A percentile compares a stretch with the other conserved stretches of the same genome.
Evolutionary conservation across 2,113 vertebrate species (phyloP).

Genomic region (Dicrurus megarhynchus): DNA sequence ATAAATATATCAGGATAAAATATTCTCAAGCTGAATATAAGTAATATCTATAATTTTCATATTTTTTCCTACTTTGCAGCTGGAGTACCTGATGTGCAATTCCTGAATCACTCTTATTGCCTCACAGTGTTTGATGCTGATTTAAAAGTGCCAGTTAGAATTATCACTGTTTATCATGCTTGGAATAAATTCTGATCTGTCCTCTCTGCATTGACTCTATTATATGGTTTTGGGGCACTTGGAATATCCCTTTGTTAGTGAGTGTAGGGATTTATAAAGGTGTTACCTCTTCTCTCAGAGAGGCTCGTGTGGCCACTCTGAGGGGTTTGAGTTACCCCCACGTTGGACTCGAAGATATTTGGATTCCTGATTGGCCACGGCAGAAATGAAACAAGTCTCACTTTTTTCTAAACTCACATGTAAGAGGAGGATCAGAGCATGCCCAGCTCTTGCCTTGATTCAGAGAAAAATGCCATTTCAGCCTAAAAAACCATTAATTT

Average conservation of each 20-base stretch:
- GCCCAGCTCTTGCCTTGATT: not conserved
- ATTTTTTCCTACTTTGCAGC: not conserved
- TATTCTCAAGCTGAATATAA: not conserved
- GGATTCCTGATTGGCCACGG: not conserved
- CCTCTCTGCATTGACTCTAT: not conserved
- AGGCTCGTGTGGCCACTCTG: not conserved
- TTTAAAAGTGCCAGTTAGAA: not conserved
- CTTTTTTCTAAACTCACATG: not conserved
- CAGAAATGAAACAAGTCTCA: not conserved
- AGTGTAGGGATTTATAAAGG: not conserved
- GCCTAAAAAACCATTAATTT: not conserved
- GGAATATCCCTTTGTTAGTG: not conserved
- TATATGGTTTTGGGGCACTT: not conserved
- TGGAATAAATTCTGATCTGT: not conserved
- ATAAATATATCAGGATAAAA: not conserved
- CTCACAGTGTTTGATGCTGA: not conserved
- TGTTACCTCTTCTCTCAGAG: not conserved
- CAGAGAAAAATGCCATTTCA: not conserved
- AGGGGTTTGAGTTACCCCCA: not conserved
- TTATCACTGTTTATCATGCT: not conserved
- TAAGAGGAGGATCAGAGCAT: not conserved
- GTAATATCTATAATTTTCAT: not conserved
- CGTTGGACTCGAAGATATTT: accelerated
- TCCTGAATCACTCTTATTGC: not conserved
- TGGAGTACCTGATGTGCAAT: not conserved